Base-by-base conservation (phyloP, 2,797 vertebrate genomes). In the Etheostoma perlongum region DNA sequence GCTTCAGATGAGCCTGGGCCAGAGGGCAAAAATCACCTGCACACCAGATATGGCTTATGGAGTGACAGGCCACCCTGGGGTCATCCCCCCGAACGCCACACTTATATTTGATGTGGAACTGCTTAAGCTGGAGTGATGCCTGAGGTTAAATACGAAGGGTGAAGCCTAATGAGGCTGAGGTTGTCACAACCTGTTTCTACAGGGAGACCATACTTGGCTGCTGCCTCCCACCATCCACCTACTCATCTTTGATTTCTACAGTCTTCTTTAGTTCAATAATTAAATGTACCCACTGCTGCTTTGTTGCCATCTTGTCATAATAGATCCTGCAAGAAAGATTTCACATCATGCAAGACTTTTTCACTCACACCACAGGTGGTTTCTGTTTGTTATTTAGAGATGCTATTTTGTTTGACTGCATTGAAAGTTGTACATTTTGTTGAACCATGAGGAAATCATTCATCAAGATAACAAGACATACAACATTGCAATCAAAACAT, bases 91-190 rank as follows among this genome's bases (percentile, higher is more conserved):
- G 49, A 98, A 99, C 5, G 98, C 98, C 84, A 99, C 98, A 0
- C 97, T 99, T 83, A 95, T 99, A 93, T 99, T 99, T 18, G 98
- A 99, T 0, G 98, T 99, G 94, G 98, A 99, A 87, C 96, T 99
- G 78, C 96, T 99, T 86, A 97, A 97, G 93, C 94, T 99, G 90
- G 98, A 99, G 94, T 99, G 94, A 99, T 19, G 48, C 58, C 47
- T 1, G 40, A 8, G 10, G 25, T 51, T 30, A 51, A 79, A 77
- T 1, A 33, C 46, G 11, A 65, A 55, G 66, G 71, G 60, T 42
- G 51, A 79, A 74, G 72, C 78, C 51, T 57, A 75, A 68, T 18
- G 59, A 76, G 83, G 87, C 86, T 68, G 74, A 73, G 13, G 65
- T 81, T 57, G 25, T 79, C 87, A 81, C 80, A 70, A 68, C 74